A percentile compares a stretch with the other conserved stretches of the same genome.
These are phyloP conservation scores for Drosophila tristis DNA, from an alignment of 1,140 invertebrate genomes.

Conservation along the genomic window DNA sequence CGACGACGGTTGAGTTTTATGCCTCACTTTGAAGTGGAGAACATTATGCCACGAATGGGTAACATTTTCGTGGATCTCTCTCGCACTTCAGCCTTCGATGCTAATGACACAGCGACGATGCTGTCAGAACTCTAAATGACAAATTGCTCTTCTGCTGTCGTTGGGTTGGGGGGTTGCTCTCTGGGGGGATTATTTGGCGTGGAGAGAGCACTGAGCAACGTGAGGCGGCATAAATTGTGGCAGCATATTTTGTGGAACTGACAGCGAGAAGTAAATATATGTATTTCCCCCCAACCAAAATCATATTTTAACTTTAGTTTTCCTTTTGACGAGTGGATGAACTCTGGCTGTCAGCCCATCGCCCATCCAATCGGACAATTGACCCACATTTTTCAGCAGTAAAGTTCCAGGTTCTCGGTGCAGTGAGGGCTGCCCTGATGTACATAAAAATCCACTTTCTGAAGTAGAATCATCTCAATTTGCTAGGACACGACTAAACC, in stretches of 20 bases:
- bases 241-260: conserved; percentile 34
- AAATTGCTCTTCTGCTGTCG: conserved; percentile 42
- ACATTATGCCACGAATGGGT: conserved; percentile 32
- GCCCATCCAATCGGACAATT: conserved; percentile 18
- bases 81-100: conserved; percentile 3
- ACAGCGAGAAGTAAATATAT: conserved; percentile 12
- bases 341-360: conserved; percentile 39
- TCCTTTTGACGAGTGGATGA: conserved; percentile 22
- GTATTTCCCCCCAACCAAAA: conserved; percentile 16
- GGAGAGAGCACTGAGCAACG: not conserved
- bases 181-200: not conserved
- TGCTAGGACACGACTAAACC: too few relatives aligned
- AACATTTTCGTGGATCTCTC: not conserved
- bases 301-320: conserved; percentile 45
- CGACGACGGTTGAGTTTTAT: conserved; percentile 32
- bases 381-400: conserved; percentile 32
- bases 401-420: too few relatives aligned
- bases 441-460: too few relatives aligned
- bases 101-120: conserved; percentile 52
- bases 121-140: conserved; percentile 56
- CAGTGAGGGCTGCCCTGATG: too few relatives aligned
- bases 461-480: too few relatives aligned
- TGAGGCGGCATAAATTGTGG: conserved; percentile 48
- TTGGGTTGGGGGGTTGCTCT: not conserved
- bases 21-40: conserved; percentile 47